phyloP scores from a whole-genome alignment of 2,888 invertebrate species.

The Subacronicta megacephala region DNA sequence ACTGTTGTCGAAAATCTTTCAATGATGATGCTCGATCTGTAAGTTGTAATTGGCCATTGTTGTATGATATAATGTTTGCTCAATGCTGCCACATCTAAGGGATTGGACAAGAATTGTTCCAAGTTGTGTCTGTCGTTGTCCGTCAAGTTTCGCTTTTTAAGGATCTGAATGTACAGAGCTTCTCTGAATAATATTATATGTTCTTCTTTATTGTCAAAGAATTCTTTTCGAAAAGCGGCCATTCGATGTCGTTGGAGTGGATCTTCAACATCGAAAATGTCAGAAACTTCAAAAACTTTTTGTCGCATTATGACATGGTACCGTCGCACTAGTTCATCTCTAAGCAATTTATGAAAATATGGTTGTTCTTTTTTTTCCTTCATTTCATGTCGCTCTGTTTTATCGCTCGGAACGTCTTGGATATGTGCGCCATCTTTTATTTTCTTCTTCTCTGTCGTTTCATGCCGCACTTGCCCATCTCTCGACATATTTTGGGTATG shows the following conservation, averaged over 20 bases:
- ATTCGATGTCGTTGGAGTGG: neutral
- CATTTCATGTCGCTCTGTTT: too few relatives aligned
- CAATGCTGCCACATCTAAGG: neutral
- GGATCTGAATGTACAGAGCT: neutral
- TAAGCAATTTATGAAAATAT: too few relatives aligned
- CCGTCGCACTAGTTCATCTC: neutral
- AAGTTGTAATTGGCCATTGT: neutral
- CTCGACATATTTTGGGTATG: too few relatives aligned
- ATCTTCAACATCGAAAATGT: neutral
- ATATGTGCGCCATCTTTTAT: too few relatives aligned
- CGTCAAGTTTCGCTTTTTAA: neutral
- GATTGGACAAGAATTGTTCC: neutral
- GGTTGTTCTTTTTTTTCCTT: too few relatives aligned
- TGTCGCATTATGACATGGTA: constrained; percentile 1
- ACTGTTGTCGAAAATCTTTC: neutral
- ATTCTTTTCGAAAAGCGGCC: neutral
- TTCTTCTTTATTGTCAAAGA: neutral
- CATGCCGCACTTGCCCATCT: too few relatives aligned
- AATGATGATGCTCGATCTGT: neutral
- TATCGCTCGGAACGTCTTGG: too few relatives aligned
- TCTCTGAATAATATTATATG: neutral
- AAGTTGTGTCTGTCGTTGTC: neutral
- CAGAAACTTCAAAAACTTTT: neutral
- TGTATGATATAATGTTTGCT: constrained; percentile 1
- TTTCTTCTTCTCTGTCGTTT: too few relatives aligned